These are phyloP conservation scores for Enteromius treurensis DNA, from an alignment of 2,797 vertebrate species.

Conservation along the genomic window DNA sequence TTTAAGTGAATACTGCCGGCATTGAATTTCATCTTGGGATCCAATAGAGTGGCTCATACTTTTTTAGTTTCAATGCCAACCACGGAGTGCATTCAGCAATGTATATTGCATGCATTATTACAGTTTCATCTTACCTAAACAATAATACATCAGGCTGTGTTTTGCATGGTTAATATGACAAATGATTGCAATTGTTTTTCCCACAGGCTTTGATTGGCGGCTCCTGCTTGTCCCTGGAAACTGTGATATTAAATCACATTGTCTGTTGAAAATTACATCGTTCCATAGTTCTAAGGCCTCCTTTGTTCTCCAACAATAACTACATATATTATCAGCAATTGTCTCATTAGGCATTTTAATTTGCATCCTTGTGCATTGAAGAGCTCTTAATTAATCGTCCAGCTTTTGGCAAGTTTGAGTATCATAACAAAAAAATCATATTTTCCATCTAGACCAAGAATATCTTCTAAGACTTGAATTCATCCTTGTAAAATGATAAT, in stretches of 20 bases:
- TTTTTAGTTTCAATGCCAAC: background rate
- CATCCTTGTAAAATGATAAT: background rate
- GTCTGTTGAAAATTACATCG: background rate
- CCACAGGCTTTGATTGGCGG: slow-evolving; percentile 8
- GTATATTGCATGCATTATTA: slow-evolving; percentile 9
- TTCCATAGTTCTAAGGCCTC: background rate
- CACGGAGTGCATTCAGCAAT: background rate
- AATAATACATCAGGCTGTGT: slow-evolving; percentile 17
- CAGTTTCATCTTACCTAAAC: background rate
- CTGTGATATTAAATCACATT: background rate
- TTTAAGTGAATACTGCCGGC: background rate
- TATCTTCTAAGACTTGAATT: background rate
- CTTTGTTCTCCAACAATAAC: background rate
- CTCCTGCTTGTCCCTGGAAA: slow-evolving; percentile 8
- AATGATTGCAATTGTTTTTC: slow-evolving; percentile 25
- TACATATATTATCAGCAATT: slow-evolving; percentile 15
- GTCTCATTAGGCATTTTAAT: background rate
- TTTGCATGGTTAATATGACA: background rate
- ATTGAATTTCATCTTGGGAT: background rate
- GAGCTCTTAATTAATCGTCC: background rate
- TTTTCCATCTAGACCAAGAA: slow-evolving; percentile 25
- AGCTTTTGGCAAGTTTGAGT: background rate
- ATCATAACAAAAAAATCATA: background rate
- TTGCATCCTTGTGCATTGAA: background rate
- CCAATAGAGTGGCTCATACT: background rate